Percentiles rank a stretch among this genome's conserved stretches.
Conservation (phyloP, 2,113 vertebrate species). For the Aegypius monachus region DNA sequence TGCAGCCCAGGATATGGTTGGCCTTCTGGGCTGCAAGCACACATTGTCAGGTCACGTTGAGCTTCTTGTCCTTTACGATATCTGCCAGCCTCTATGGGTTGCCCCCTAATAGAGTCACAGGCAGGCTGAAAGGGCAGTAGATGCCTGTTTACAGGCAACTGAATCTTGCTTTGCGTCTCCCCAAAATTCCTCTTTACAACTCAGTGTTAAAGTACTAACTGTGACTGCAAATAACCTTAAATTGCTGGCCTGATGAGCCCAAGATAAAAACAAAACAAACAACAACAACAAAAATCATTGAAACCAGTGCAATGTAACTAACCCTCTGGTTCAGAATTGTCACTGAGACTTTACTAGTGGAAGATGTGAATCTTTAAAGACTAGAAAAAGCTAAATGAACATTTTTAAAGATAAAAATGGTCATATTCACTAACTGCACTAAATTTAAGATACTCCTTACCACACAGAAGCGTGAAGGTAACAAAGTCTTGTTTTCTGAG, state of each 20-base stretch:
- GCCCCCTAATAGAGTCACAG: not conserved
- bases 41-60: no score
- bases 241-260: not conserved
- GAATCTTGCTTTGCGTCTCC: not conserved
- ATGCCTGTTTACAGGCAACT: not conserved
- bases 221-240: not conserved
- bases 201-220: not conserved
- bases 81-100: not conserved
- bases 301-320: not conserved
- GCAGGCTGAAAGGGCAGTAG: not conserved
- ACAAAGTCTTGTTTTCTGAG: not conserved
- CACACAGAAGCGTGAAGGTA: not conserved
- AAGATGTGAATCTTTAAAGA: not conserved
- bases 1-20: no score
- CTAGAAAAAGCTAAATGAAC: not conserved
- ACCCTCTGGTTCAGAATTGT: not conserved
- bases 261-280: not conserved
- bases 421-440: not conserved
- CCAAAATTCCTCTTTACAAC: not conserved
- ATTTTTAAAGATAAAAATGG: not conserved
- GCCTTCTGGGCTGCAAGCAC: no score
- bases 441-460: not conserved
- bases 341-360: not conserved
- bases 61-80: not conserved
- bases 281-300: not conserved